A percentile compares a stretch with the other conserved stretches of the same genome.
Conservation (phyloP, 2,797 vertebrate species). For the Rhabdophis nuchalis region DNA sequence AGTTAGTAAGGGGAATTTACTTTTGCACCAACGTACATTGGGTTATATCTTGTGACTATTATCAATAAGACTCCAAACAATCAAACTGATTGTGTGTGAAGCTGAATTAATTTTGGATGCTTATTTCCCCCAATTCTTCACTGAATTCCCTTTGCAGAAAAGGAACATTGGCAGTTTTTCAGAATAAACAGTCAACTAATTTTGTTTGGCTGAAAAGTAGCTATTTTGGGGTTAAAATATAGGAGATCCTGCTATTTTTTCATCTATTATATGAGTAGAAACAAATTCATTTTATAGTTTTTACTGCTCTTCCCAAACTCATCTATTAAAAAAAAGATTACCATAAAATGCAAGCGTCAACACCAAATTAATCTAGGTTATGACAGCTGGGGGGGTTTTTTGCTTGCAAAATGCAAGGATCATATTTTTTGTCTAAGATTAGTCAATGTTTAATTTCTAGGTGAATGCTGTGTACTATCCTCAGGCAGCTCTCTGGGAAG, state of each 20-base stretch:
- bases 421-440: background rate
- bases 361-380: conserved; percentile 14
- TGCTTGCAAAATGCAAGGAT: conserved; percentile 3
- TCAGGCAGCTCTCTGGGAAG: background rate
- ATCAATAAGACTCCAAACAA: background rate
- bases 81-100: conserved; percentile 30
- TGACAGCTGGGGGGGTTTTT: conserved; percentile 14
- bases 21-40: background rate
- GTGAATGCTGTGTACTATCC: background rate
- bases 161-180: conserved; percentile 62
- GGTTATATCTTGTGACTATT: background rate
- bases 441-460: background rate
- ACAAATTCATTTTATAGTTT: conserved; percentile 41
- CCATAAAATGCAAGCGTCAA: conserved; percentile 7
- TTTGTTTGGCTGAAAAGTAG: conserved; percentile 57
- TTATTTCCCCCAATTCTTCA: conserved; percentile 50
- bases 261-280: conserved; percentile 58
- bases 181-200: conserved; percentile 63
- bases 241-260: conserved; percentile 59
- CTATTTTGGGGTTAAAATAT: conserved; percentile 56
- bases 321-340: background rate
- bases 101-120: conserved; percentile 49
- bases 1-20: background rate
- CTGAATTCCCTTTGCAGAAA: conserved; percentile 55
- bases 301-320: conserved; percentile 17